phyloP scores from a whole-genome alignment of 2,113 vertebrate species.

The Paralichthys olivaceus region DNA sequence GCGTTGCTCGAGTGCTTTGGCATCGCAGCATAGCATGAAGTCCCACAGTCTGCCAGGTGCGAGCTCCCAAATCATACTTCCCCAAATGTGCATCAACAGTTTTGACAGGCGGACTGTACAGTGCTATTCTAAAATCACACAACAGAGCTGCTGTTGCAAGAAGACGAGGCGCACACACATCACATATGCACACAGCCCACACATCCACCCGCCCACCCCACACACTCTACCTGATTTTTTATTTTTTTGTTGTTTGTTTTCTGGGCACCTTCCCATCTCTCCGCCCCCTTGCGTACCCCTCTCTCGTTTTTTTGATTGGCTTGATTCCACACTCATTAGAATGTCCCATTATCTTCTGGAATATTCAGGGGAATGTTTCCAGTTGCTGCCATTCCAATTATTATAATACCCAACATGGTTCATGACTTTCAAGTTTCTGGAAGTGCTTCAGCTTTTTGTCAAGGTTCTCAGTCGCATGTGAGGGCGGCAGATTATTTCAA shows the following conservation, averaged over 20 bases:
- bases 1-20: constrained; percentile 68
- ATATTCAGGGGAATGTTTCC: constrained; percentile 82
- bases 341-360: constrained; percentile 82
- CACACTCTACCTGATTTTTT: background rate
- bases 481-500: constrained; percentile 83
- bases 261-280: constrained; percentile 63
- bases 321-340: constrained; percentile 83
- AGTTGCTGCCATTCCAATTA: constrained; percentile 83
- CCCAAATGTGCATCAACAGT: constrained; percentile 68
- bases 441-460: constrained; percentile 82
- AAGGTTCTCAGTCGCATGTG: constrained; percentile 83
- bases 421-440: constrained; percentile 85
- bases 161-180: constrained; percentile 48
- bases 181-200: constrained; percentile 35
- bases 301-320: constrained; percentile 76
- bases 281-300: constrained; percentile 14
- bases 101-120: constrained; percentile 66
- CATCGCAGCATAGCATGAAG: constrained; percentile 66
- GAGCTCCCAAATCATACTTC: constrained; percentile 72
- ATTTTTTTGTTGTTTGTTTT: constrained; percentile 12
- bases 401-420: constrained; percentile 82
- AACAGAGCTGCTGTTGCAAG: constrained; percentile 47
- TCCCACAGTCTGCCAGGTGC: constrained; percentile 71
- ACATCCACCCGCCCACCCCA: background rate
- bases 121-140: constrained; percentile 27